Percentiles rank a stretch among this genome's conserved stretches.
Conservation (phyloP, 2,888 invertebrate genomes). For the Physocephala rufipes region DNA sequence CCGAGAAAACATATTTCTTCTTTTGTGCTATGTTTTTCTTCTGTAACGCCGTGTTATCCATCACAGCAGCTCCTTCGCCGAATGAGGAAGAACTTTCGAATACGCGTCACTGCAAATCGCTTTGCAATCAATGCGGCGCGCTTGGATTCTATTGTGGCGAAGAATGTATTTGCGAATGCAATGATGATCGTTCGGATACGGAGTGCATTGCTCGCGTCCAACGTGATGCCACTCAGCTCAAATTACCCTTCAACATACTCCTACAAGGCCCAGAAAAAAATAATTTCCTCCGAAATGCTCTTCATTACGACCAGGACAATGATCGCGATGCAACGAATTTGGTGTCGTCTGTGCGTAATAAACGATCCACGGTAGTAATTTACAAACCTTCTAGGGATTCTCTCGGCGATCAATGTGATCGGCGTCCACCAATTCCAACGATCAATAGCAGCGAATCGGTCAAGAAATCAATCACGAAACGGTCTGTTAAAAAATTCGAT, state of each 20-base stretch:
- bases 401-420: not conserved
- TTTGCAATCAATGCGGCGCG: conserved; percentile 63
- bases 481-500: conserved; percentile 54
- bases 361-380: conserved; percentile 60
- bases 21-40: conserved; percentile 44
- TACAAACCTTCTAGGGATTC: conserved; percentile 53
- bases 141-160: conserved; percentile 66
- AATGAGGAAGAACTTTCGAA: conserved; percentile 54
- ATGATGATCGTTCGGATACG: conserved; percentile 58
- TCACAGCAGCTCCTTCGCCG: conserved; percentile 13
- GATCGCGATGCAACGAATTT: conserved; percentile 34
- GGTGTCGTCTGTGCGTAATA: conserved; percentile 46
- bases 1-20: conserved; percentile 24
- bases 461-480: conserved; percentile 44
- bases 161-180: conserved; percentile 66
- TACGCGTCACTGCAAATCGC: conserved; percentile 57
- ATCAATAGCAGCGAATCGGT: not conserved
- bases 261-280: conserved; percentile 63
- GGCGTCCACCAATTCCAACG: conserved; percentile 23
- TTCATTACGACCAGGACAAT: conserved; percentile 57
- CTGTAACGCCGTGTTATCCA: not conserved
- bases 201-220: conserved; percentile 62
- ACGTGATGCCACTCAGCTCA: conserved; percentile 53
- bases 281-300: conserved; percentile 60
- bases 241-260: conserved; percentile 60